phyloP scores from a whole-genome alignment of 2,797 vertebrate species.

The Smutsia gigantea region DNA sequence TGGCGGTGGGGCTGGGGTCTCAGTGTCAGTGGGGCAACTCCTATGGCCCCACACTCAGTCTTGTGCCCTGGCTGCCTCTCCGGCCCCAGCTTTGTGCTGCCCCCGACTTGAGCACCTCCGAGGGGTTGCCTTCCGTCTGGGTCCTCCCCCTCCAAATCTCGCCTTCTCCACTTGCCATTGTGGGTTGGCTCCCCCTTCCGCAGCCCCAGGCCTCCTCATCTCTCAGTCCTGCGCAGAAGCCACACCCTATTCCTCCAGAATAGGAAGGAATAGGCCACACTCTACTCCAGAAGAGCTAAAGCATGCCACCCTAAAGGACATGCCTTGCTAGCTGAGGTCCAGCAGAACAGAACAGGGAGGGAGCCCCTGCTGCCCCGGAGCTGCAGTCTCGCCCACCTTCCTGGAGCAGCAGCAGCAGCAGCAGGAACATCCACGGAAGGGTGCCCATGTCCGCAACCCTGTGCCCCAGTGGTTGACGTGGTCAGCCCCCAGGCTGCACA shows the following conservation, averaged over 20 bases:
- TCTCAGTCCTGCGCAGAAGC: neutral
- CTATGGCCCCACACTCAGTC: neutral
- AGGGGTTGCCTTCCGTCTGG: neutral
- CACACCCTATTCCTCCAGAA: neutral
- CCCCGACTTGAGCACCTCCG: neutral
- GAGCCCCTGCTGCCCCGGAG: neutral
- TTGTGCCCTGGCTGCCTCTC: neutral
- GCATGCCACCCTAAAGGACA: neutral
- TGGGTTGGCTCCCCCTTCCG: neutral
- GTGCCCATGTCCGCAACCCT: neutral
- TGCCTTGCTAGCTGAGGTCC: neutral
- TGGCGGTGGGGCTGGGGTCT: neutral
- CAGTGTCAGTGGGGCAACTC: neutral
- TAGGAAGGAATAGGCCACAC: too few species aligned
- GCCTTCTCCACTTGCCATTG: neutral
- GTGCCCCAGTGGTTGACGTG: neutral
- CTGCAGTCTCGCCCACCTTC: constrained; percentile 50
- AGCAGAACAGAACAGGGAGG: neutral
- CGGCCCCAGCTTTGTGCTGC: neutral
- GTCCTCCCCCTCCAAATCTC: neutral
- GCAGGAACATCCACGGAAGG: neutral
- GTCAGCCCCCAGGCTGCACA: neutral
- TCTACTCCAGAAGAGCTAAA: neutral
- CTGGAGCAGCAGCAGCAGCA: neutral
- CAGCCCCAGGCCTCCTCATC: neutral